These are phyloP conservation scores for Xylota sylvarum DNA, from an alignment of 2,888 invertebrate genomes.

Conservation along the genomic window DNA sequence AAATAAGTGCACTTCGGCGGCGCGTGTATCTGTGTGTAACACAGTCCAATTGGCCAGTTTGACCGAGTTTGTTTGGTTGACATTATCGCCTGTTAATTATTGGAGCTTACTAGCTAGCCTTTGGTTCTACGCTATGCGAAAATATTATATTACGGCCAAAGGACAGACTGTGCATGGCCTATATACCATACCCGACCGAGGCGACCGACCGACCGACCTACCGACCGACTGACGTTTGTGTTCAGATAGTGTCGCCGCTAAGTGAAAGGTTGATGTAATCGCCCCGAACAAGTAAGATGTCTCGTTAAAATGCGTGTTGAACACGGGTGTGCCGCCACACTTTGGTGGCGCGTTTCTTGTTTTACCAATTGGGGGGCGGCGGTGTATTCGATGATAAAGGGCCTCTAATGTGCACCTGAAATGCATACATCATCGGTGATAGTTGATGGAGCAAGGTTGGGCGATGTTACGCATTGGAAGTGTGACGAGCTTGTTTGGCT, in stretches of 20 bases:
- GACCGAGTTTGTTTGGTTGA: constrained; percentile 71
- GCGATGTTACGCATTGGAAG: constrained; percentile 29
- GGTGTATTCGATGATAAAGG: constrained; percentile 28
- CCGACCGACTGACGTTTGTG: too few species aligned
- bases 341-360: constrained; percentile 45
- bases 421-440: constrained; percentile 17
- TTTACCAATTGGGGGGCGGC: not conserved
- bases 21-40: constrained; percentile 22
- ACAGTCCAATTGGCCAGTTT: constrained; percentile 73
- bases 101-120: constrained; percentile 68
- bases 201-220: too few species aligned
- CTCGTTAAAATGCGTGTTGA: constrained; percentile 56
- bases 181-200: too few species aligned
- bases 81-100: constrained; percentile 74
- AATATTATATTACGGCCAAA: constrained; percentile 66
- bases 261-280: constrained; percentile 72
- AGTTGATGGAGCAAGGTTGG: constrained; percentile 55
- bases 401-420: constrained; percentile 23
- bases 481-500: constrained; percentile 43
- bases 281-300: constrained; percentile 30
- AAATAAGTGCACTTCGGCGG: constrained; percentile 66
- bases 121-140: constrained; percentile 42
- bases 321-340: constrained; percentile 44
- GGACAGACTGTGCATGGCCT: constrained; percentile 63
- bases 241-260: constrained; percentile 42